Conservation (phyloP, 2,797 vertebrate species). For the Brachyalestes nurse region DNA sequence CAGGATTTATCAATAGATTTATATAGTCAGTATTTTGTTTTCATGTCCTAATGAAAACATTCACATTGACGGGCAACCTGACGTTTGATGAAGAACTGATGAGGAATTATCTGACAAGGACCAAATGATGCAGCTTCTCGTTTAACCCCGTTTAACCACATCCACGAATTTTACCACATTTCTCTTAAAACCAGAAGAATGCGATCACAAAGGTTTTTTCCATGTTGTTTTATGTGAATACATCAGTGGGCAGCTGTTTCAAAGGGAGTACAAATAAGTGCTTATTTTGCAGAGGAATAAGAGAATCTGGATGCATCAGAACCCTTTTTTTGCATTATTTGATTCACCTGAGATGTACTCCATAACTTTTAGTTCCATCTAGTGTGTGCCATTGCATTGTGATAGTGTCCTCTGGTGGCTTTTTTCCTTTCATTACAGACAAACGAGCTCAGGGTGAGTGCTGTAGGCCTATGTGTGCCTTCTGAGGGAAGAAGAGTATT, state of each 20-base stretch:
- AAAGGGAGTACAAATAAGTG: slow-evolving; percentile 59
- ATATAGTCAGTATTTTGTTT: too few species aligned
- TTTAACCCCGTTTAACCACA: background rate
- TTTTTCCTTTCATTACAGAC: slow-evolving; percentile 20
- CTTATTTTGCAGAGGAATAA: slow-evolving; percentile 53
- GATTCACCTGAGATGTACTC: slow-evolving; percentile 44
- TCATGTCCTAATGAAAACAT: background rate
- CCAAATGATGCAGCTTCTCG: background rate
- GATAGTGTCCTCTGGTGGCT: slow-evolving; percentile 13
- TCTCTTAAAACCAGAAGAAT: slow-evolving; percentile 67
- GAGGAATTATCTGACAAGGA: background rate
- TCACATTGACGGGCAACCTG: background rate
- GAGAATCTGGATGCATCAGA: slow-evolving; percentile 58
- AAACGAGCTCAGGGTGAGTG: slow-evolving; percentile 35
- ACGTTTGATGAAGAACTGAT: background rate
- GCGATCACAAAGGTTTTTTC: slow-evolving; percentile 62
- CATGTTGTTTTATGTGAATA: slow-evolving; percentile 60
- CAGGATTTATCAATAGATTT: too few species aligned
- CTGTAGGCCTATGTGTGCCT: slow-evolving; percentile 31
- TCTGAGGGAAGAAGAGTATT: slow-evolving; percentile 18
- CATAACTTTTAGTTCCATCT: slow-evolving; percentile 44
- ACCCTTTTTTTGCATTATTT: slow-evolving; percentile 9
- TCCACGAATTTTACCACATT: slow-evolving; percentile 79
- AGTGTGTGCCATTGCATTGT: slow-evolving; percentile 18
- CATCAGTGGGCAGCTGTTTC: slow-evolving; percentile 26